Percentiles rank a stretch among this genome's conserved stretches.
These are phyloP conservation scores for Elegia similella DNA, from an alignment of 2,888 invertebrate species.

Conservation along the genomic window DNA sequence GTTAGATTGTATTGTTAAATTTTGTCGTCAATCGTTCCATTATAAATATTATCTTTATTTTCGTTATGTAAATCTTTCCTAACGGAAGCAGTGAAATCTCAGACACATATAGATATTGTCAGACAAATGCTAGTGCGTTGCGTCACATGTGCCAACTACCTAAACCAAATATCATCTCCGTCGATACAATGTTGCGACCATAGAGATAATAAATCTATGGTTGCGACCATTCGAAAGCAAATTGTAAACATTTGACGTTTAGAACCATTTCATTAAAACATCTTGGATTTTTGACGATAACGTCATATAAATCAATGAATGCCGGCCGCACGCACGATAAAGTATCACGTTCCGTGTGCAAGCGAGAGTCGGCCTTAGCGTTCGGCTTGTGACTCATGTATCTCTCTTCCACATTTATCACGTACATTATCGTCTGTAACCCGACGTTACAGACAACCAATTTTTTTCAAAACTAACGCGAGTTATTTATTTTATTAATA, in stretches of 20 bases:
- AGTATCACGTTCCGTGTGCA: no score
- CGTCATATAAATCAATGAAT: no score
- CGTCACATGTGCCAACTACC: slow-evolving; percentile 37
- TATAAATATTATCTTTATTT: slow-evolving; percentile 6
- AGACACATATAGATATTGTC: slow-evolving; percentile 34
- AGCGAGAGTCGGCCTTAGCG: no score
- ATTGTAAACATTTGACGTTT: slow-evolving; percentile 11
- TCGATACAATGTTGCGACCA: slow-evolving; percentile 9
- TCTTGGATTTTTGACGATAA: not conserved
- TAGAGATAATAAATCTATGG: no score
- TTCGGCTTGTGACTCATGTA: no score
- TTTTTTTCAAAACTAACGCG: no score
- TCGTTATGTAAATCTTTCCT: slow-evolving; percentile 30
- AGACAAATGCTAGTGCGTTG: slow-evolving; percentile 38
- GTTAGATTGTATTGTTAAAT: not conserved
- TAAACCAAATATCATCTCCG: slow-evolving; percentile 25
- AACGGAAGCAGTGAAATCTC: slow-evolving; percentile 32
- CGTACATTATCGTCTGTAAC: no score
- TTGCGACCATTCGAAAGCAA: slow-evolving; percentile 9
- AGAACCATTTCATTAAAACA: slow-evolving; percentile 1
- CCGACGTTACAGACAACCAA: no score
- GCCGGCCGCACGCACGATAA: no score
- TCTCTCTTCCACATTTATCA: no score
- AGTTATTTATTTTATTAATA: no score
- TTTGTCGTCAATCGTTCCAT: slow-evolving; percentile 6